Conservation (phyloP, 30 jellyfish, hydroid and myxozoan species). For the Hydractinia symbiolongicarpus region DNA sequence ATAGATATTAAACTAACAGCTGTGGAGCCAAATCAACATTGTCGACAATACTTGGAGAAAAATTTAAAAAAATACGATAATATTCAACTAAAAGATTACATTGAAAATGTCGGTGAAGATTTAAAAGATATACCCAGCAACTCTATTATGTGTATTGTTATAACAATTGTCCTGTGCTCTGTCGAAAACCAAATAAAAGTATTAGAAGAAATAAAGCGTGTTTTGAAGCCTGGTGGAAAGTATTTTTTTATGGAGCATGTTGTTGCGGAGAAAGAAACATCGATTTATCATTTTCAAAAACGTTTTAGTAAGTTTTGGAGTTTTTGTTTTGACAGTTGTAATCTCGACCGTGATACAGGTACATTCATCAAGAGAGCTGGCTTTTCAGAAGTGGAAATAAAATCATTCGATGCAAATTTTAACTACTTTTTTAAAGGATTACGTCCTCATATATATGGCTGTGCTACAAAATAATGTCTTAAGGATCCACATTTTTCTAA, state of each 20-base stretch:
- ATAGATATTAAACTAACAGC: constrained; percentile 9
- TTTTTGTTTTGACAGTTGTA: constrained; percentile 21
- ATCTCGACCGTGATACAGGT: not conserved
- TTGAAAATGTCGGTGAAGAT: constrained; percentile 10
- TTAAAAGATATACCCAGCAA: constrained; percentile 19
- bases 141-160: constrained; percentile 21
- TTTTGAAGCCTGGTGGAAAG: constrained; percentile 41
- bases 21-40: constrained; percentile 27
- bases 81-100: constrained; percentile 9
- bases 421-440: not conserved
- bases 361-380: constrained; percentile 22
- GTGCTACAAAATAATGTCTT: constrained; percentile 6
- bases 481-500: not conserved
- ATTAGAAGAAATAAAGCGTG: constrained; percentile 16
- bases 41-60: constrained; percentile 7
- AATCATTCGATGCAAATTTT: constrained; percentile 14
- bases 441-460: constrained; percentile 34
- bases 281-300: not conserved
- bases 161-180: constrained; percentile 38
- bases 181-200: constrained; percentile 5
- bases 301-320: not conserved
- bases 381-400: constrained; percentile 13
- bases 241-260: constrained; percentile 37
- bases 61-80: constrained; percentile 10
- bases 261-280: constrained; percentile 17